phyloP scores from a whole-genome alignment of 2,113 vertebrate genomes.

The Calidris pygmaea region DNA sequence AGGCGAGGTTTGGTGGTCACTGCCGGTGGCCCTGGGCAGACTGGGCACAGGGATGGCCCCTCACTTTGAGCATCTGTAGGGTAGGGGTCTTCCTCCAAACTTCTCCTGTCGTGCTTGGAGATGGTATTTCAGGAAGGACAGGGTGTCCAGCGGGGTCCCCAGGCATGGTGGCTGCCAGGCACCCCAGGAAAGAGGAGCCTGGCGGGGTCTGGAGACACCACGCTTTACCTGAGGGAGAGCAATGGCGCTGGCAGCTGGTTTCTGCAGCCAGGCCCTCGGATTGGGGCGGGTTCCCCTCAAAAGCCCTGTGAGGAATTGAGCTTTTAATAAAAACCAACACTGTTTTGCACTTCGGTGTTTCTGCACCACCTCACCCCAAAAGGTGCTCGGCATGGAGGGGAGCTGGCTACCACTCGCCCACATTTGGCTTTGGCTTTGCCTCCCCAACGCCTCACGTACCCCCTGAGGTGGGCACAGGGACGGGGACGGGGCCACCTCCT shows the following conservation, averaged over 20 bases:
- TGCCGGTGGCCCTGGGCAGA: neutral
- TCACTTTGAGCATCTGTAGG: neutral
- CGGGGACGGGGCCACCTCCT: fast-evolving
- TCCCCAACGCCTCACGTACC: fast-evolving
- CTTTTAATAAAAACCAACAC: neutral
- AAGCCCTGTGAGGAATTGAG: neutral
- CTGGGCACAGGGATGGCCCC: neutral
- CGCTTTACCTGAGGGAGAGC: fast-evolving
- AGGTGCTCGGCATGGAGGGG: fast-evolving
- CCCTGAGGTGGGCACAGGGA: neutral
- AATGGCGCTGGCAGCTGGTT: neutral
- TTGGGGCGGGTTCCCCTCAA: neutral
- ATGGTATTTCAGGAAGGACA: fast-evolving
- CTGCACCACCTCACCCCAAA: neutral
- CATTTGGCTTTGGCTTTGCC: neutral
- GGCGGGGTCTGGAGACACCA: neutral
- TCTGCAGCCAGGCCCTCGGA: neutral
- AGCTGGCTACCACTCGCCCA: fast-evolving
- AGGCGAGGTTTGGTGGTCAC: neutral
- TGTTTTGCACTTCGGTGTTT: fast-evolving
- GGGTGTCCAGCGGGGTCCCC: fast-evolving
- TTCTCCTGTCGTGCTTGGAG: neutral
- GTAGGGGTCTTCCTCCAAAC: neutral
- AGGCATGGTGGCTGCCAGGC: fast-evolving
- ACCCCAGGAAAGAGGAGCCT: fast-evolving